Evolutionary conservation across 2,797 vertebrate genomes (phyloP), one percentile per base, ranked within the genome.

Genomic region (Calcarius lapponicus): DNA sequence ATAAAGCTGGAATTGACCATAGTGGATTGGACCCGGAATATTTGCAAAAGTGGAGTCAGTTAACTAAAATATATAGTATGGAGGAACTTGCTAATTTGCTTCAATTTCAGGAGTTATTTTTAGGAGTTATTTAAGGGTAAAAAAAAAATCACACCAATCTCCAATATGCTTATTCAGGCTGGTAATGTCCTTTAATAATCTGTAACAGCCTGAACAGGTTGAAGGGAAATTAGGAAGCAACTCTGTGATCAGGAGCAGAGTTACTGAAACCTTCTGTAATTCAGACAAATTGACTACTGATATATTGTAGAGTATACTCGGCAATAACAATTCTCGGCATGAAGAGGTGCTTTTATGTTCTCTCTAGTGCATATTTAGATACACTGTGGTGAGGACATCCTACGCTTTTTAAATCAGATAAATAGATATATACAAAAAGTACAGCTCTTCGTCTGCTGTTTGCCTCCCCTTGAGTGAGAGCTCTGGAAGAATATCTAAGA

Each of bases 221-320:
- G 60, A 86, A 94, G 71, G 38, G 58, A 96, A 96, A 97, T 96
- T 93, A 94, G 58, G 73, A 94, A 92, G 75, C 43, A 86, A 24
- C 89, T 91, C 91, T 69, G 66, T 67, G 79, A 90, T 88, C n/a
- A 25, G 38, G 70, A 81, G 36, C 45, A 67, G 47, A 86, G 50
- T 93, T 88, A 57, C 16, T 92, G 80, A 96, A 96, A 93, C 34
- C 32, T 80, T 31, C 57, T 80, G 21, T 65, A 89, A 92, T 89
- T 92, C 17, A 5, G 47, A 85, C 31, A 70, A 80, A 86, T 57
- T 4, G 20, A 53, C 57, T 57, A 45, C 66, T 80, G 60, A 45
- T 92, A 60, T 6, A 48, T 58, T 71, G 31, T 78, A 70, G 20
- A 34, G 47, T 40, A 45, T 80, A 90, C 57, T 72, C 56, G 54